Evolutionary conservation across 2,888 invertebrate genomes (phyloP), one percentile per base, ranked within the genome.

Genomic region (Agrotis puta): DNA sequence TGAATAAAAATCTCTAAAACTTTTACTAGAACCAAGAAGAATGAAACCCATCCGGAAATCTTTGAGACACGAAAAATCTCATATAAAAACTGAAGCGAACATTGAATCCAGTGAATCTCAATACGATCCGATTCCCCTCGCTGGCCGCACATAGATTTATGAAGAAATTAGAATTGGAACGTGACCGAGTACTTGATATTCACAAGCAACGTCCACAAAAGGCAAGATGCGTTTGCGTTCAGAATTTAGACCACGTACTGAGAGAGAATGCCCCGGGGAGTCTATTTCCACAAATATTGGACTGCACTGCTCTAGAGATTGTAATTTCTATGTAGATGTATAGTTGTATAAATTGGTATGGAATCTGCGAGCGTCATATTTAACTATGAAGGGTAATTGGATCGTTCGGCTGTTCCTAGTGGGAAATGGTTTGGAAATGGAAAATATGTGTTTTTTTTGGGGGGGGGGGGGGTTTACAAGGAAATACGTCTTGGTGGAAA

Each of bases 211-310:
- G 80, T 84, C 83, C 86, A 79, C 83, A 83, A 85, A 85, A 87
- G 81, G 85, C 85, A 84, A 87, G 88, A 89, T 91, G 90, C 90
- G 88, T 90, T 86, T 83, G 83, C 74, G 77, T 85, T 91, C 83
- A 69, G 88, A 86, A 92, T 91, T 89, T 88, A 85, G 85, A 90
- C 87, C 92, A 93, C 93, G 92, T 92, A 88, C 87, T 78, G 85
- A 84, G 87, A 88, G 87, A 89, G 90, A 89, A 88, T 88, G 88
- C 88, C 88, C 85, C 72, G 66, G 87, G 85, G 88, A 93, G 92
- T 92, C 90, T 87, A 92, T 93, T 92, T 89, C 88, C 89, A 90
- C 90, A 90, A 92, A 93, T 92, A 93, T 92, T 92, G 92, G 88
- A 90, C 88, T 89, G 90, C 90, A 89, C 89, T 87, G 88, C 90